Conservation (phyloP, 2,113 vertebrate species). For the Aphelocoma coerulescens region DNA sequence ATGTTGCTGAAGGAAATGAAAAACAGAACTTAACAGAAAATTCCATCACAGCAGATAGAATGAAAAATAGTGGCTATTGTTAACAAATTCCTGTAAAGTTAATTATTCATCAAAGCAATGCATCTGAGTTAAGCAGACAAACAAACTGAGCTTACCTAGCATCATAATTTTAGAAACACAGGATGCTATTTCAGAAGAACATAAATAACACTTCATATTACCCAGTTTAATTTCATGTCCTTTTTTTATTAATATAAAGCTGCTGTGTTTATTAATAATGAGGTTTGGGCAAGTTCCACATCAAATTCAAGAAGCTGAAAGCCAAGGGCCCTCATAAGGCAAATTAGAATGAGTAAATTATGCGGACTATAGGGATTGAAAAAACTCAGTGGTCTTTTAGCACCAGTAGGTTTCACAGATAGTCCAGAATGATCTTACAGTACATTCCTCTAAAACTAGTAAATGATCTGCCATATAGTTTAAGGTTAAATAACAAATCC, state of each 20-base stretch:
- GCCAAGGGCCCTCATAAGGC: not conserved
- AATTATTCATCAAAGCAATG: not conserved
- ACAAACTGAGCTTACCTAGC: not conserved
- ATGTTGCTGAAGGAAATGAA: not conserved
- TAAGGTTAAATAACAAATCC: not conserved
- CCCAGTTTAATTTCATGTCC: not conserved
- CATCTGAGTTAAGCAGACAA: not conserved
- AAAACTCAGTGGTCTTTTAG: not conserved
- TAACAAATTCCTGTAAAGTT: not conserved
- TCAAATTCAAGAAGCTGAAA: not conserved
- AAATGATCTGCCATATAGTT: not conserved
- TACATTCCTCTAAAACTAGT: not conserved
- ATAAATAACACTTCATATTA: not conserved
- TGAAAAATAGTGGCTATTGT: not conserved
- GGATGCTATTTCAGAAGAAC: not conserved
- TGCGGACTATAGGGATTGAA: not conserved
- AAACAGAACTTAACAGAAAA: not conserved
- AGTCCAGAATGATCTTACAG: not conserved
- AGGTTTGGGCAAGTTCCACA: not conserved
- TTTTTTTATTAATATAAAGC: not conserved
- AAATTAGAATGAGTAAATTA: constrained; percentile 7
- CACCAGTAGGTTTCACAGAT: not conserved
- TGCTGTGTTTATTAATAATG: not conserved
- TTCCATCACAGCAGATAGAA: not conserved
- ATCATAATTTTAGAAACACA: not conserved